Conservation (phyloP, 2,888 invertebrate genomes). For the Hetaerina titia region DNA sequence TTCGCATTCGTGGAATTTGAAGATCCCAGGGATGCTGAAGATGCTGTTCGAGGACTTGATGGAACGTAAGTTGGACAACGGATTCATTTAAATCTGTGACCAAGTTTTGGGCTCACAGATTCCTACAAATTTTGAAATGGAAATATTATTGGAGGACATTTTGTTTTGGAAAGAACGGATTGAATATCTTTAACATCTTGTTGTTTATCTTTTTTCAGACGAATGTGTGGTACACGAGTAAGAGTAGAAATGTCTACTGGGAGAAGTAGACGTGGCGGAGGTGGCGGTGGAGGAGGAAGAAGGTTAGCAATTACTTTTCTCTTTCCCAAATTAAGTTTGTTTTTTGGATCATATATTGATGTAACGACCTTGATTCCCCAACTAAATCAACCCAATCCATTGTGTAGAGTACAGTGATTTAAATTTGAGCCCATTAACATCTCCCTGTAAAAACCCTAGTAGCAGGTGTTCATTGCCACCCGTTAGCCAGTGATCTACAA, state of each 20-base stretch:
- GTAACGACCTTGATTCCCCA: neutral
- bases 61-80: conserved; percentile 83
- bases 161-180: neutral
- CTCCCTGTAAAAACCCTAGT: conserved; percentile 45
- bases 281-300: conserved; percentile 74
- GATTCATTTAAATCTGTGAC: neutral
- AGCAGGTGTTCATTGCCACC: conserved; percentile 57
- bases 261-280: conserved; percentile 86
- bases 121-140: neutral
- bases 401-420: conserved; percentile 52
- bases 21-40: conserved; percentile 92
- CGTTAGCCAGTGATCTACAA: conserved; percentile 60
- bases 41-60: conserved; percentile 89
- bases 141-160: neutral
- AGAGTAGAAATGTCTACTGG: conserved; percentile 96
- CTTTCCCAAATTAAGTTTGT: neutral
- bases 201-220: conserved; percentile 78
- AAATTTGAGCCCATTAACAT: conserved; percentile 63
- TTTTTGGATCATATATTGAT: conserved; percentile 23
- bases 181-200: neutral
- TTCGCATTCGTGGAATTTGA: conserved; percentile 95
- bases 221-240: conserved; percentile 93
- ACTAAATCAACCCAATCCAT: conserved; percentile 52
- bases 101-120: neutral
- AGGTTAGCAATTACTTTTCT: conserved; percentile 49